Evolutionary conservation across 2,797 vertebrate species (phyloP).

Genomic region (Steatocranus sp.): DNA sequence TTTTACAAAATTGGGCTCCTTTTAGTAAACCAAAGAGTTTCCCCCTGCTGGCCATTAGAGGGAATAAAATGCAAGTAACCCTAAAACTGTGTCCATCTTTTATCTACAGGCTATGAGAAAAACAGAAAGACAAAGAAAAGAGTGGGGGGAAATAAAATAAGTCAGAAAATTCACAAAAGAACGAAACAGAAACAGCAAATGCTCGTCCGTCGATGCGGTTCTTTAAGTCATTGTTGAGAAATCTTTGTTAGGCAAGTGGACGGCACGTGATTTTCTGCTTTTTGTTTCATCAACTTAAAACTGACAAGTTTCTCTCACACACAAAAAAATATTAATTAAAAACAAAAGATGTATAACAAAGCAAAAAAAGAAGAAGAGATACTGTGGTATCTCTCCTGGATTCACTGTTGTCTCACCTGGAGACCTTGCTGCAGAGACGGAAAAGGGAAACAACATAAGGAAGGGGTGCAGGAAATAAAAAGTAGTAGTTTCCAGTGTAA

Average conservation of each 20-base stretch:
- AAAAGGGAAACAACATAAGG: constrained; percentile 9
- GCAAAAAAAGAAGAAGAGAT: not conserved
- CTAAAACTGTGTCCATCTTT: not conserved
- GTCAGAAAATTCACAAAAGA: not conserved
- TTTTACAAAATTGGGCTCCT: not conserved
- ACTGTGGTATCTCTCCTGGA: constrained; percentile 39
- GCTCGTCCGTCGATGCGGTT: constrained; percentile 10
- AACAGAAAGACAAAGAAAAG: constrained; percentile 8
- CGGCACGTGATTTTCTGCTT: constrained; percentile 49
- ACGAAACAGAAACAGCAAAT: constrained; percentile 49
- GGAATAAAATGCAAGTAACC: not conserved
- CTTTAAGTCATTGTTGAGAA: not conserved
- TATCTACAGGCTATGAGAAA: not conserved
- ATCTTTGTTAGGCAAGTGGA: constrained; percentile 15
- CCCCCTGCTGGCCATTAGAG: not conserved
- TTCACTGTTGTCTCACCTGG: constrained; percentile 68
- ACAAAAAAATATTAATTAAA: not conserved
- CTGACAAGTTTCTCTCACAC: not conserved
- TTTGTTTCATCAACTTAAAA: not conserved
- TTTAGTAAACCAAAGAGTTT: not conserved
- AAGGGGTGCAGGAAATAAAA: not conserved
- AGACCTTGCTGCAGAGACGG: constrained; percentile 66
- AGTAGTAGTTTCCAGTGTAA: not conserved
- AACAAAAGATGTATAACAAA: not conserved
- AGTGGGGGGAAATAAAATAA: constrained; percentile 3